Evolutionary conservation across 2,113 vertebrate species (phyloP), one percentile per base, ranked within the genome.

Genomic region (Galemys pyrenaicus): DNA sequence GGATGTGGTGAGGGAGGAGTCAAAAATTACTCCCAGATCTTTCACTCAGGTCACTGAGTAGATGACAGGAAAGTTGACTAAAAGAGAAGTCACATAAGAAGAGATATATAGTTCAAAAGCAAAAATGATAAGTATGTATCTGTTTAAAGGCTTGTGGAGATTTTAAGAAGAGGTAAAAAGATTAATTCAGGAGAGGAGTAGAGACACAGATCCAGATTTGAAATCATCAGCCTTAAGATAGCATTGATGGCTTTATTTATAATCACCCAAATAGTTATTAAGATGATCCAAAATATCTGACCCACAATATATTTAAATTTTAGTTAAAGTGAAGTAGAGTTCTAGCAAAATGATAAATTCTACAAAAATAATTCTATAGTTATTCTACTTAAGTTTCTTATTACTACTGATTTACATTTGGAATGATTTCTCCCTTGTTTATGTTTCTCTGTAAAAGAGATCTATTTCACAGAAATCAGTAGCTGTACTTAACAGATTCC

Each of bases 331-430:
- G 6, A 93, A 37, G 54, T 49, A 58, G 92, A 89, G 17, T 9
- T 30, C 26, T 41, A 71, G 26, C n/a, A 87, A 41, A 15, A 79
- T 80, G 73, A 87, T 35, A 62, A 84, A 92, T 80, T 85, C 22
- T 75, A 46, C 4, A 56, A 67, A 8, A 70, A 54, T 73, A 67
- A 90, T 71, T 37, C 46, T 94, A 54, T 22, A 54, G 54, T 85
- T 91, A 79, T 64, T 94, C 9, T 46, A 60, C 15, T 68, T 60
- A 90, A 70, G 78, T 84, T 90, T 87, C 80, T 83, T 68, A 73
- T 94, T 87, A 82, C 62, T 75, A n/a, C 17, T 51, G 1, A 2
- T 83, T 26, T 83, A 65, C 22, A 62, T 37, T 75, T 46, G 62
- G 28, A 65, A 22, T 80, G 62, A 74, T 58, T 64, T 79, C 9